Base-by-base conservation (phyloP, 2,113 vertebrate species). In the Austrofundulus limnaeus region DNA sequence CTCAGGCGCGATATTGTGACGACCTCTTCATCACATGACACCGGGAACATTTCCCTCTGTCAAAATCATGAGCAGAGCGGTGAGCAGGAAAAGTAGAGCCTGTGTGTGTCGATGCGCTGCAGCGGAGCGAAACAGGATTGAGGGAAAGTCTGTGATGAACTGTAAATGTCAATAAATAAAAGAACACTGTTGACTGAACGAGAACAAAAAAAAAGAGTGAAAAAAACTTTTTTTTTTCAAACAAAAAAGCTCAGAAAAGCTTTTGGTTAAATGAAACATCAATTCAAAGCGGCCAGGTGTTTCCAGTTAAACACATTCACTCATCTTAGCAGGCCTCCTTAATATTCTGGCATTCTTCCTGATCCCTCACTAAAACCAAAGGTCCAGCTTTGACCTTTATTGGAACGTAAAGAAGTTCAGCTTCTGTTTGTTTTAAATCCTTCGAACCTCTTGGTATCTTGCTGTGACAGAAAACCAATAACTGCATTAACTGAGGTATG, bases 21-120 rank as follows among this genome's bases (percentile, higher is more conserved):
- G 45, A 39, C 59, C 34, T 54, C 49, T 19, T 16, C 28, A 56
- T 75, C 70, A 67, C 60, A 70, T 70, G 76, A 46, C 45, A 51
- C 14, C 34, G 25, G 3, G 41, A 19, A 10, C 31, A 54, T 17
- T 57, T 58, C 41, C 11, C 16, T 2, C 11, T 49, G 39, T 57
- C 12, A 34, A 62, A 67, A 31, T 50, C 23, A n/a, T n/a, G n/a
- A n/a, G n/a, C n/a, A n/a, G n/a, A 28, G 47, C 69, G 47, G 39
- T 13, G 2, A 66, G 52, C 75, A 24, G 55, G 5, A 49, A 17
- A 0, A 15, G 10, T 53, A 8, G 10, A 21, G 15, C 21, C 31
- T 50, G n/a, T 16, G 11, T 31, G 15, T 15, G 13, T n/a, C n/a
- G n/a, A n/a, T n/a, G n/a, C n/a, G n/a, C n/a, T n/a, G n/a, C n/a